Evolutionary conservation across 2,113 vertebrate species (phyloP).

Genomic region (Tympanuchus pallidicinctus): DNA sequence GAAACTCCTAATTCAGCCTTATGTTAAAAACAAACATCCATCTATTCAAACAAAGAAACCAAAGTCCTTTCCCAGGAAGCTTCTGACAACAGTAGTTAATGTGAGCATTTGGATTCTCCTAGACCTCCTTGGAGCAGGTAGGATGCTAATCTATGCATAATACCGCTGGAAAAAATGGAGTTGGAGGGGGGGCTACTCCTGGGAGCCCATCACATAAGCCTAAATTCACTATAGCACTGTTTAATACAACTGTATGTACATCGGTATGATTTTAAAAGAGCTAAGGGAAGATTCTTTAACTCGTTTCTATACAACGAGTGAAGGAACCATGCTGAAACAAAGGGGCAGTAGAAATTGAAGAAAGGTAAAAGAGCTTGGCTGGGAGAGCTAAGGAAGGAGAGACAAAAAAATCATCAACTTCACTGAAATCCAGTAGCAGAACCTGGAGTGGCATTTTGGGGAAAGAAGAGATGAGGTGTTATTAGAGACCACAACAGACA

Average conservation of each 20-base stretch:
- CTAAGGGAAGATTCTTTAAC: not conserved
- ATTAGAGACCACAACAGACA: not conserved
- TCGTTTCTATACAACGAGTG: not conserved
- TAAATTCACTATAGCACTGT: not conserved
- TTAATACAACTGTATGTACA: not conserved
- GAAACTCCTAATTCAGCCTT: not conserved
- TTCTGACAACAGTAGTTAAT: not conserved
- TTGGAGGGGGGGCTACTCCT: not conserved
- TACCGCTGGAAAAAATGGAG: not conserved
- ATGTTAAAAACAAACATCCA: not conserved
- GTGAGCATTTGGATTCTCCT: not conserved
- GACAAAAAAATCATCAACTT: not conserved
- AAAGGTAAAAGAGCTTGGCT: not conserved
- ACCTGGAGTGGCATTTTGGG: not conserved
- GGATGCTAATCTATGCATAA: not conserved
- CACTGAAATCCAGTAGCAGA: not conserved
- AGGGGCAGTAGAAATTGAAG: not conserved
- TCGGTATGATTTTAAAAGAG: not conserved
- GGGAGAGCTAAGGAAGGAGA: not conserved
- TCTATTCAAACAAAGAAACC: not conserved
- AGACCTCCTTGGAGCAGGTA: not conserved
- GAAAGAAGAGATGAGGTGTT: not conserved
- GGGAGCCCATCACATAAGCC: not conserved
- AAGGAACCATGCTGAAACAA: rapidly evolving
- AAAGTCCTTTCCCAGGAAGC: not conserved